phyloP scores from a whole-genome alignment of 2,113 vertebrate species.

The Furnarius figulus region DNA sequence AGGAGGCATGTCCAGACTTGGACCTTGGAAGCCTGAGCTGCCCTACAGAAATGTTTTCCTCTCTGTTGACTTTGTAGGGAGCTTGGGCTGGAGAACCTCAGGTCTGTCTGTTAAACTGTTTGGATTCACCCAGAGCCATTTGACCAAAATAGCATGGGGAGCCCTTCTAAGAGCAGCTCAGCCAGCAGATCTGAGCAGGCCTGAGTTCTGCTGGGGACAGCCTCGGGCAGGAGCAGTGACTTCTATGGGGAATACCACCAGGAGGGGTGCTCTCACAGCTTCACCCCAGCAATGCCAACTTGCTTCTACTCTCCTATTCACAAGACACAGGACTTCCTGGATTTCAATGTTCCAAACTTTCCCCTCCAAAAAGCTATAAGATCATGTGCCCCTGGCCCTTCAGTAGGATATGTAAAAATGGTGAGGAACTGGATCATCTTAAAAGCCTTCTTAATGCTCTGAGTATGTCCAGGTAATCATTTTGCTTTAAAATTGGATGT shows the following conservation, averaged over 20 bases:
- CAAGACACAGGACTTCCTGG: not conserved
- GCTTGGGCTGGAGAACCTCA: not conserved
- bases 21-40: not conserved
- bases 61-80: not conserved
- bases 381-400: accelerated
- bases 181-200: not conserved
- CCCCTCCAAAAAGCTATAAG: not conserved
- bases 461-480: not conserved
- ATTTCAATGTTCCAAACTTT: not conserved
- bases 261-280: not conserved
- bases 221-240: not conserved
- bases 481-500: not conserved
- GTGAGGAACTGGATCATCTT: not conserved
- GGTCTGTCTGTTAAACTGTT: not conserved
- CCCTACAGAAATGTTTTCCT: not conserved
- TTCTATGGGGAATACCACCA: not conserved
- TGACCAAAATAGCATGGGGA: not conserved
- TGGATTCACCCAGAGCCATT: not conserved
- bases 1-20: not conserved
- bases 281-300: not conserved
- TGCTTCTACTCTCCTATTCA: not conserved
- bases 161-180: not conserved
- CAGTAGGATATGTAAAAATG: not conserved
- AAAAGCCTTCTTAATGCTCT: not conserved
- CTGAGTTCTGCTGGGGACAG: not conserved